Percentiles rank a stretch among this genome's conserved stretches.
Evolutionary conservation across 2,888 invertebrate genomes (phyloP).

Genomic region (Dendrolimus houi): DNA sequence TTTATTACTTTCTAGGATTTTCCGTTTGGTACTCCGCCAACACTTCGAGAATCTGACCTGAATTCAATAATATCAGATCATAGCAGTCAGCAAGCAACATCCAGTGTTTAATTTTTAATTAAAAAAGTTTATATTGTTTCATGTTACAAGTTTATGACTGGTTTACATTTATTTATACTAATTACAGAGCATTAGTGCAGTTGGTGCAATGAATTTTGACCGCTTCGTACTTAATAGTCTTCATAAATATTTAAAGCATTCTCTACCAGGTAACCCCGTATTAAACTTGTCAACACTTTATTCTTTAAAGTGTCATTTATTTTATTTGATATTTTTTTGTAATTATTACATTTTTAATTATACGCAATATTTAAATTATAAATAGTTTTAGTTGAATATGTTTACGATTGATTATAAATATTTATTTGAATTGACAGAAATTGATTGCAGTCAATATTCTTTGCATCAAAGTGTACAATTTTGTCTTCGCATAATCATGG

Average conservation of each 20-base stretch:
- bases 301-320: too few species aligned
- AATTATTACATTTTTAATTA: too few species aligned
- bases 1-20: conserved; percentile 49
- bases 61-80: conserved; percentile 65
- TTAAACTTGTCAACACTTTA: too few species aligned
- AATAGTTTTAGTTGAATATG: neutral
- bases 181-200: neutral
- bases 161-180: neutral
- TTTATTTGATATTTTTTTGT: too few species aligned
- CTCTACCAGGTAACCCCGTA: too few species aligned
- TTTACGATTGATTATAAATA: neutral
- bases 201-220: neutral
- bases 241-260: too few species aligned
- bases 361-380: neutral
- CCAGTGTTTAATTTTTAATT: conserved; percentile 45
- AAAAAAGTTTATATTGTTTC: neutral
- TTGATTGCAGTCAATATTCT: conserved; percentile 1
- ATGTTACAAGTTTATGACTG: neutral
- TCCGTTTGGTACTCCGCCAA: conserved; percentile 67
- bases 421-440: neutral
- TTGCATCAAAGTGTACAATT: neutral
- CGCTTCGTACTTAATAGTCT: too few species aligned
- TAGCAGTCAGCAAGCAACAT: conserved; percentile 71
- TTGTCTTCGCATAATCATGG: neutral
- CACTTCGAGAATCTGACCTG: conserved; percentile 59